These are phyloP conservation scores for Ptyas mucosa DNA, from an alignment of 2,113 vertebrate species.

Conservation along the genomic window DNA sequence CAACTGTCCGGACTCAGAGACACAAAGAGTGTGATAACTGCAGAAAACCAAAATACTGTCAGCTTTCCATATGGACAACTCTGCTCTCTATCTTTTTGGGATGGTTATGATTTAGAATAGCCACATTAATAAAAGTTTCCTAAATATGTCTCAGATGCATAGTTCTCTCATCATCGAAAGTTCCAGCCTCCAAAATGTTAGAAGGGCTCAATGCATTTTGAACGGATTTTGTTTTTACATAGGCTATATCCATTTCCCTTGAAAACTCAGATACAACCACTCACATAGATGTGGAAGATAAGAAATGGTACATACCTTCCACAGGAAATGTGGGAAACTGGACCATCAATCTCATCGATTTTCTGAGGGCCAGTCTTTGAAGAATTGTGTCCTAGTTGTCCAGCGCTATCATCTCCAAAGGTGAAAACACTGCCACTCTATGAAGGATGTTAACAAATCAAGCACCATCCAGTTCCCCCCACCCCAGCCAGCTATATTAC, in stretches of 20 bases:
- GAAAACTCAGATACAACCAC: background rate
- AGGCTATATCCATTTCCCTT: background rate
- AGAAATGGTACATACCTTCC: slow-evolving; percentile 54
- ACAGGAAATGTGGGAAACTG: slow-evolving; percentile 61
- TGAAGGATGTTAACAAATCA: background rate
- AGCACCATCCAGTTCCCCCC: too few species aligned
- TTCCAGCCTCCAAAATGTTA: background rate
- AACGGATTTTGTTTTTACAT: background rate
- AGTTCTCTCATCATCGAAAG: background rate
- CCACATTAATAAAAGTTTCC: background rate
- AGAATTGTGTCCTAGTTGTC: slow-evolving; percentile 58
- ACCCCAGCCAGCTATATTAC: background rate
- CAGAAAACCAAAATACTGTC: slow-evolving; percentile 19
- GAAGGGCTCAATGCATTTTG: background rate
- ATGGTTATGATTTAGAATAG: background rate
- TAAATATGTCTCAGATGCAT: background rate
- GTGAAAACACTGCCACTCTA: slow-evolving; percentile 63
- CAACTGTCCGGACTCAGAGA: slow-evolving; percentile 52
- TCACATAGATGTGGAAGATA: too few species aligned
- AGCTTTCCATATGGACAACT: background rate
- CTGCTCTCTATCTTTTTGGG: background rate
- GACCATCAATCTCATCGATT: slow-evolving; percentile 37
- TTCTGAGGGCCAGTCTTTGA: slow-evolving; percentile 54
- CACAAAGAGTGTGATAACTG: slow-evolving; percentile 62
- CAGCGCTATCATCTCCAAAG: slow-evolving; percentile 60